Base-by-base conservation (phyloP, 2,888 invertebrate species). In the Andricus quercusramuli region DNA sequence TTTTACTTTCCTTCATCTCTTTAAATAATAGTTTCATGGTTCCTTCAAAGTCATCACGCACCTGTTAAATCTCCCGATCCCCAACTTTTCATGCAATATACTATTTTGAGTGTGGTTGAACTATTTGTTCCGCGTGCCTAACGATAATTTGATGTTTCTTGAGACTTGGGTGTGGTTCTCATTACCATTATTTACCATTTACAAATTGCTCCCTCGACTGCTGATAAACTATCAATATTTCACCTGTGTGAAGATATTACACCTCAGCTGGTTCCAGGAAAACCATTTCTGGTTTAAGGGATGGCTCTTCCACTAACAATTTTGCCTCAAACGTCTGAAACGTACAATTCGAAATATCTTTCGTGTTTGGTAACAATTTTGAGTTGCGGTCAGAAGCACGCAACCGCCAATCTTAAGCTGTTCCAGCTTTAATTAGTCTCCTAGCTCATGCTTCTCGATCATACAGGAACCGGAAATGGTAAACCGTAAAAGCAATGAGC, bases 331-430 rank as follows among this genome's bases (percentile, higher is more conserved):
- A 51, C 29, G 11, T 70, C 47, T 70, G 25, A 20, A 51, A 47
- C 70, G 8, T 44, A 70, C 47, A 29, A 29, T 51, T 70, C 25
- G 20, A 51, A 70, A 70, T 70, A 70, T 70, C 70, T 51, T 70
- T 70, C 70, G 70, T 70, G 70, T 51, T 70, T 20, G n/a, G 44
- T 51, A 70, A 70, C 70, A 51, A 70, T 70, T 70, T 70, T n/a
- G 1, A 70, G 29, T n/a, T 70, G 51, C 4, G 51, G 51, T 51
- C 70, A n/a, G 70, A 13, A 51, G 29, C 70, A 70, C 70, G 70
- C 70, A 51, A 70, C 70, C 51, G 29, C 70, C 51, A 70, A 70
- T 70, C 51, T 51, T 70, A 51, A 20, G 20, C 51, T 70, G 47
- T 51, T 51, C n/a, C 32, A 51, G 47, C 70, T 70, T 70, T 70